Percentiles rank a stretch among this genome's conserved stretches.
Evolutionary conservation across 2,113 vertebrate genomes (phyloP).

Genomic region (Turdus rufiventris): DNA sequence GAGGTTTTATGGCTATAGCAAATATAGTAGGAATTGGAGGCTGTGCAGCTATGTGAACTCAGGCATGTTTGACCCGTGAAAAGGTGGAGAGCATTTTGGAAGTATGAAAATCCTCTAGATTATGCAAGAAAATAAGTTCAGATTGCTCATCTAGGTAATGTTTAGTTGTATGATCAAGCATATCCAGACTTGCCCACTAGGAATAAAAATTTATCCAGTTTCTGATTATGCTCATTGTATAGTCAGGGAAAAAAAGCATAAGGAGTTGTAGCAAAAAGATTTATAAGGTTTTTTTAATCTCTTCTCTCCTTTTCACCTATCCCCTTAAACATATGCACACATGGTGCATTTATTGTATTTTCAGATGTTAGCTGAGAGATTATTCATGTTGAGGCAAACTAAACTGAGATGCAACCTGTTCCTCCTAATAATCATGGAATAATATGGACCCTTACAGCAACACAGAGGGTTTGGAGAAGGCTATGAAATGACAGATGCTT

Average conservation of each 20-base stretch:
- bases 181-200: neutral
- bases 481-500: conserved; percentile 21
- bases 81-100: neutral
- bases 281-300: rapidly evolving
- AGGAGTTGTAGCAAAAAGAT: neutral
- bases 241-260: neutral
- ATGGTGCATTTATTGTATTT: neutral
- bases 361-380: neutral
- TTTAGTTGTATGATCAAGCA: neutral
- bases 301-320: neutral
- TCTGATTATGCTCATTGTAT: rapidly evolving
- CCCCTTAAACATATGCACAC: neutral
- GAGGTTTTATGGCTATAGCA: neutral
- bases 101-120: neutral
- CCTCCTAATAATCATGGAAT: neutral
- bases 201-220: neutral
- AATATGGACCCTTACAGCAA: neutral
- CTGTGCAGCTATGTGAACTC: neutral
- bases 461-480: neutral
- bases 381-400: neutral
- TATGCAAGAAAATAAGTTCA: neutral
- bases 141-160: neutral
- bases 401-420: neutral
- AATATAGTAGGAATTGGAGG: rapidly evolving
- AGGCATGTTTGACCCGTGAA: rapidly evolving